A percentile compares a stretch with the other conserved stretches of the same genome.
These are phyloP conservation scores for Patagioenas fasciata DNA, from an alignment of 2,113 vertebrate genomes.

Conservation along the genomic window DNA sequence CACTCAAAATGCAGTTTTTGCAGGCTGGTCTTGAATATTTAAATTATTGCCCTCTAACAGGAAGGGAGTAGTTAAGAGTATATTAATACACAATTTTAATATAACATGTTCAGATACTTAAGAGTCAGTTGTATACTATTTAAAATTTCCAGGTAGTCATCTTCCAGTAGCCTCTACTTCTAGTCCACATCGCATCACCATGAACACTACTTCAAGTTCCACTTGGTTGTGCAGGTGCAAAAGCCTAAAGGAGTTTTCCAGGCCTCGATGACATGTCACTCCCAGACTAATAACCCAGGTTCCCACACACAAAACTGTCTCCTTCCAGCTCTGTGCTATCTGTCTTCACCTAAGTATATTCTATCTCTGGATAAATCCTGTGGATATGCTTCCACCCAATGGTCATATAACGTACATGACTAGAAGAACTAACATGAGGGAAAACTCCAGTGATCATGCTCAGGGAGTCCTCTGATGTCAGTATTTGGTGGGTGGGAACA, in stretches of 20 bases:
- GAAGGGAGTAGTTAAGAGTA: background rate
- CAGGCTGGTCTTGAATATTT: background rate
- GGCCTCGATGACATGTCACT: background rate
- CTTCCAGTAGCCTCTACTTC: background rate
- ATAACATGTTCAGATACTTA: background rate
- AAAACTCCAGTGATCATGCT: conserved; percentile 64
- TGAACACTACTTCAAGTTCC: background rate
- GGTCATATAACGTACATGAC: conserved; percentile 68
- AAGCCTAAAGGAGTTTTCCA: background rate
- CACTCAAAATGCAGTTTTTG: background rate
- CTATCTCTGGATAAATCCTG: conserved; percentile 46
- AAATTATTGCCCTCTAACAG: background rate
- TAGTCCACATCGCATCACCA: background rate
- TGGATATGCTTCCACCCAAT: conserved; percentile 77
- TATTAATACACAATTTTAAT: background rate
- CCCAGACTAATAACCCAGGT: accelerated
- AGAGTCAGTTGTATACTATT: background rate
- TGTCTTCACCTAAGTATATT: background rate
- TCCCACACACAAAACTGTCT: background rate
- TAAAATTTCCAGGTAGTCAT: background rate
- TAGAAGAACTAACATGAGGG: conserved; percentile 69
- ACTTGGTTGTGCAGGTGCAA: background rate
- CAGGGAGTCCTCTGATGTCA: conserved; percentile 64
- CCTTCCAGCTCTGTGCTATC: background rate
- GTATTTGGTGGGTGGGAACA: conserved; percentile 49